phyloP scores from a whole-genome alignment of 2,888 invertebrate genomes.

The Tenodera sinensis region DNA sequence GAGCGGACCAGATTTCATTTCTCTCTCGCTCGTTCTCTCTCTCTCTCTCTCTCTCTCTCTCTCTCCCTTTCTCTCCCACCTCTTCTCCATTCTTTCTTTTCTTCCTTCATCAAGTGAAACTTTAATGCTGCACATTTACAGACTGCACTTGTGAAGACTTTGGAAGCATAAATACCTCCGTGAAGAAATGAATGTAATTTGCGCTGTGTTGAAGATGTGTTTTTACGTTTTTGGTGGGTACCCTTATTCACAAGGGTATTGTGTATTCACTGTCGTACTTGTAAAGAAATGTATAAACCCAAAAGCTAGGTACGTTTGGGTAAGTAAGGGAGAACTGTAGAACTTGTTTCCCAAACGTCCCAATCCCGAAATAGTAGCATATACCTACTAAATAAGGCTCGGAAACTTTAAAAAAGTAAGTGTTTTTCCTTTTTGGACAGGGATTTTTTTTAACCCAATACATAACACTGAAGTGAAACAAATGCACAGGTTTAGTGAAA shows the following conservation, averaged over 20 bases:
- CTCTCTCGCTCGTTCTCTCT: not conserved
- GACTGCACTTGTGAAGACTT: not conserved
- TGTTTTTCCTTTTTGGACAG: too few species aligned
- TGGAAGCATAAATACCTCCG: not conserved
- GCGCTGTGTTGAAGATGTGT: not conserved
- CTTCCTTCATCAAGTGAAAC: not conserved
- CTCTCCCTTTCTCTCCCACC: not conserved
- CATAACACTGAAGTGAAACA: too few species aligned
- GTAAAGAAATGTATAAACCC: not conserved
- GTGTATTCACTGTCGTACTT: not conserved
- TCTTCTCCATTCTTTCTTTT: not conserved
- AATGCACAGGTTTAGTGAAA: too few species aligned
- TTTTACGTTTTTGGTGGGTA: not conserved
- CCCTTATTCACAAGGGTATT: not conserved
- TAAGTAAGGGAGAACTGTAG: too few species aligned
- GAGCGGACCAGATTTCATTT: slow-evolving; percentile 31
- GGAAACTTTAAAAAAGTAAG: too few species aligned
- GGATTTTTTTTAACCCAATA: too few species aligned
- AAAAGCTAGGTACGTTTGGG: not conserved
- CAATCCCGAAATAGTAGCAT: too few species aligned
- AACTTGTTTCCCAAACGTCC: too few species aligned
- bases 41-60: not conserved
- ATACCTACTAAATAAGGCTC: too few species aligned
- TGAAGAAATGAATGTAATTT: not conserved
- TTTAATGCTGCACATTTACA: not conserved